Evolutionary conservation across 2,888 invertebrate species (phyloP).

Genomic region (Osmoderma eremita): DNA sequence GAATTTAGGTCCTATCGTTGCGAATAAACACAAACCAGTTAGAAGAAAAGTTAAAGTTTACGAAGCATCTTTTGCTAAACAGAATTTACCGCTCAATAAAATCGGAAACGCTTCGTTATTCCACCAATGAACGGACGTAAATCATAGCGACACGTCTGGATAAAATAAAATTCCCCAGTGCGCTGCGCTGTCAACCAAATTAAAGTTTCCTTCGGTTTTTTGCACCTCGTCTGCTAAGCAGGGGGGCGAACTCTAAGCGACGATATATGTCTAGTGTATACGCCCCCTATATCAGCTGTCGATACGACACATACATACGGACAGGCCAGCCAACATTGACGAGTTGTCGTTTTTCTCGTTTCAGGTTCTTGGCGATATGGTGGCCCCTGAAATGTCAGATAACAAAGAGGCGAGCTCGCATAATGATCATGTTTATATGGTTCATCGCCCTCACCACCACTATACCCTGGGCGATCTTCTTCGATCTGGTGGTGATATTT

Average conservation of each 20-base stretch:
- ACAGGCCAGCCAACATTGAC: neutral
- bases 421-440: conserved; percentile 93
- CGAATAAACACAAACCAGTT: too few relatives aligned
- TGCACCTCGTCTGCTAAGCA: neutral
- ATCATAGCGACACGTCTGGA: neutral
- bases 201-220: conserved; percentile 16
- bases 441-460: conserved; percentile 85
- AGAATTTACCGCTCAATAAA: too few relatives aligned
- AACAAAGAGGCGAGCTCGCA: conserved; percentile 85
- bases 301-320: neutral
- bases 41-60: too few relatives aligned
- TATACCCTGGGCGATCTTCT: conserved; percentile 91
- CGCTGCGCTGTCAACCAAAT: conserved; percentile 9
- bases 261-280: conserved; percentile 3
- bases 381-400: conserved; percentile 93
- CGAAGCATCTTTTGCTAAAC: too few relatives aligned
- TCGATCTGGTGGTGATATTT: conserved; percentile 80
- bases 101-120: too few relatives aligned
- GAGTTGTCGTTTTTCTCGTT: conserved; percentile 55
- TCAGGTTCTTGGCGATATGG: conserved; percentile 95
- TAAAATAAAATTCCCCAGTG: neutral
- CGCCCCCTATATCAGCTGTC: too few relatives aligned
- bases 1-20: too few relatives aligned
- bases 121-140: neutral
- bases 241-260: conserved; percentile 11